Percentiles rank a stretch among this genome's conserved stretches.
phyloP scores from a whole-genome alignment of 1,140 invertebrate genomes.

The Camponotus floridanus region DNA sequence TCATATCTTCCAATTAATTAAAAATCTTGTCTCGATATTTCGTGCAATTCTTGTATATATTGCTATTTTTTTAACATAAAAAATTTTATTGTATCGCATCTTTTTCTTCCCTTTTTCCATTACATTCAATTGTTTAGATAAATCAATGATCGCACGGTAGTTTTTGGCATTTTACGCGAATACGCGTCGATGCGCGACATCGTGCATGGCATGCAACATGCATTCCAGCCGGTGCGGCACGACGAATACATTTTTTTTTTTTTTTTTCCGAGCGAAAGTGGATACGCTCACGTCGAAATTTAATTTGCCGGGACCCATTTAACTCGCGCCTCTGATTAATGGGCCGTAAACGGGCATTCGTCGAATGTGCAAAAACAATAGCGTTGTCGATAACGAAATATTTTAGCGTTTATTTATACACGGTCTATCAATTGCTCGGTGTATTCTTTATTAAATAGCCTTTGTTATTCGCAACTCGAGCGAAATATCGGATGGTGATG shows the following conservation, averaged over 20 bases:
- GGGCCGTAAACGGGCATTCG: conserved; percentile 53
- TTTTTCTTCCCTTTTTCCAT: no score
- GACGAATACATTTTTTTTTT: conserved; percentile 37
- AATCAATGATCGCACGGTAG: conserved; percentile 18
- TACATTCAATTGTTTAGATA: conserved; percentile 19
- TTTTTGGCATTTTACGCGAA: conserved; percentile 46
- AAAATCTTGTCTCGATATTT: no score
- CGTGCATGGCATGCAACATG: conserved; percentile 34
- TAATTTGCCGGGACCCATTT: conserved; percentile 48
- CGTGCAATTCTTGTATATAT: no score
- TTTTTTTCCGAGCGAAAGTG: conserved; percentile 32
- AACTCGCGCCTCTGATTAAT: conserved; percentile 53
- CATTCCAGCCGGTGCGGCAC: conserved; percentile 2
- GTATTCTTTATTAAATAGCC: conserved; percentile 52
- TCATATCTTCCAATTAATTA: no score
- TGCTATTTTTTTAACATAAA: not conserved
- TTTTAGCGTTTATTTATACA: conserved; percentile 61
- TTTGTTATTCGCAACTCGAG: conserved; percentile 56
- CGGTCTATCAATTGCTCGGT: conserved; percentile 41
- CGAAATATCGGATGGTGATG: conserved; percentile 38
- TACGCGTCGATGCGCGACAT: conserved; percentile 47
- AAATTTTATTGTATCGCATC: not conserved
- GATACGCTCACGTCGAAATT: conserved; percentile 51
- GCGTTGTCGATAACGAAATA: conserved; percentile 59
- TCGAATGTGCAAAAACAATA: conserved; percentile 52